Conservation (phyloP, 1,140 invertebrate genomes). For the Drosophila chauvacae region DNA sequence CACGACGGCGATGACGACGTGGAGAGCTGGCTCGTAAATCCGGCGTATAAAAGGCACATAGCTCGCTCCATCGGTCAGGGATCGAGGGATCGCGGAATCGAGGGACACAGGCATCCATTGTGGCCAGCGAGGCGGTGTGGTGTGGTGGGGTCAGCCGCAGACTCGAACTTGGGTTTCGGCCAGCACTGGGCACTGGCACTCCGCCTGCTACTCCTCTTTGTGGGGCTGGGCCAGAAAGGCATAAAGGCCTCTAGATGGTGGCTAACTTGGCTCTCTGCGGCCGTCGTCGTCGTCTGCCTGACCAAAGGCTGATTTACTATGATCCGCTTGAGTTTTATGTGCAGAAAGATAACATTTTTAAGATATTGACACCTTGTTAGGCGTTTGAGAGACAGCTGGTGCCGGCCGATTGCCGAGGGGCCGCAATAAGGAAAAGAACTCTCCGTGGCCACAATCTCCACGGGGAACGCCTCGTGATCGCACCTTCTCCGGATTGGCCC, state of each 20-base stretch:
- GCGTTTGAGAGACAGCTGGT: constrained; percentile 64
- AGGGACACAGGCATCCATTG: constrained; percentile 46
- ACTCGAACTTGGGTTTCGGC: constrained; percentile 22
- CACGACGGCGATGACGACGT: constrained; percentile 34
- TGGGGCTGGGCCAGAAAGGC: constrained; percentile 27
- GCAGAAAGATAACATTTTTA: constrained; percentile 83
- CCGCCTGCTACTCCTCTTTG: constrained; percentile 16
- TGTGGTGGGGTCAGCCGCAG: constrained; percentile 21
- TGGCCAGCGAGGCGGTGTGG: constrained; percentile 35
- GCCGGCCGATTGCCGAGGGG: constrained; percentile 24
- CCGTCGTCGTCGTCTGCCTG: constrained; percentile 47
- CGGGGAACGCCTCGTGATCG: constrained; percentile 28
- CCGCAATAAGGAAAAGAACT: constrained; percentile 49
- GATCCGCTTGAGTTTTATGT: constrained; percentile 83
- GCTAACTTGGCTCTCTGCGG: constrained; percentile 29
- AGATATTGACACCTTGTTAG: constrained; percentile 84
- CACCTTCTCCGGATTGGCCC: constrained; percentile 29
- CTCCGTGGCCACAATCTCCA: constrained; percentile 21
- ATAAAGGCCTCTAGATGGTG: constrained; percentile 46
- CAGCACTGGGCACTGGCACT: constrained; percentile 8
- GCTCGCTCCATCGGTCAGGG: constrained; percentile 63
- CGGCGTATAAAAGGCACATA: constrained; percentile 77
- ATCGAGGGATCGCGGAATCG: constrained; percentile 7
- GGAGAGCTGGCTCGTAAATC: constrained; percentile 73
- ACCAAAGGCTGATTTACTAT: constrained; percentile 83